phyloP scores from a whole-genome alignment of 37 sponge, comb jelly and placozoan species.

The Crambe crambe region DNA sequence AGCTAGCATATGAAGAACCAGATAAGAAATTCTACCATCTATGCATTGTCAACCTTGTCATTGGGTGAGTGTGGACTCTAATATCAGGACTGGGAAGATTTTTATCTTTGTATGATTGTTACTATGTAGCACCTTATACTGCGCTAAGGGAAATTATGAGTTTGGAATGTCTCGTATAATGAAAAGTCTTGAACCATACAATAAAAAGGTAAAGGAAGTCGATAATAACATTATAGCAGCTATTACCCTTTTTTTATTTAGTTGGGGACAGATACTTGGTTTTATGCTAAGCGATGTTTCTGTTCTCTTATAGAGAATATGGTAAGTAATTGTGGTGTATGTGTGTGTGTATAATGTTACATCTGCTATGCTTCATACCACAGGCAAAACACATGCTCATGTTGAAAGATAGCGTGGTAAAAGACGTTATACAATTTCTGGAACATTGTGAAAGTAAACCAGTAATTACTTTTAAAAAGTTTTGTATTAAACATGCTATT shows the following conservation, averaged over 20 bases:
- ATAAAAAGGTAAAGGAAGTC: conserved; percentile 83
- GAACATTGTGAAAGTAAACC: conserved; percentile 91
- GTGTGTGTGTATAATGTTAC: background rate
- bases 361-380: background rate
- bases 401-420: conserved; percentile 83
- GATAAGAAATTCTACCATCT: conserved; percentile 95
- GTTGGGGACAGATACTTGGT: conserved; percentile 99
- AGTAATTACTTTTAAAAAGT: background rate
- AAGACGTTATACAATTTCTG: conserved; percentile 89
- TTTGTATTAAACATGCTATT: background rate
- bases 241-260: conserved; percentile 13
- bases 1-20: conserved; percentile 92
- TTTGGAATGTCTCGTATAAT: conserved; percentile 95
- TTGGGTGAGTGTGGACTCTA: conserved; percentile 83
- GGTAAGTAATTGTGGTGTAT: conserved; percentile 48
- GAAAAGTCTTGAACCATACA: conserved; percentile 97
- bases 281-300: conserved; percentile 95
- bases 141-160: conserved; percentile 99
- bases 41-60: conserved; percentile 98
- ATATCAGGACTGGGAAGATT: background rate
- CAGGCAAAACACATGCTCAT: conserved; percentile 98
- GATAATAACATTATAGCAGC: no score
- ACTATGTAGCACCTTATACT: conserved; percentile 81
- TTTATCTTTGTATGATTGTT: background rate
- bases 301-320: conserved; percentile 94